Evolutionary conservation across 2,888 invertebrate genomes (phyloP).

Genomic region (Drosophila seclusa): DNA sequence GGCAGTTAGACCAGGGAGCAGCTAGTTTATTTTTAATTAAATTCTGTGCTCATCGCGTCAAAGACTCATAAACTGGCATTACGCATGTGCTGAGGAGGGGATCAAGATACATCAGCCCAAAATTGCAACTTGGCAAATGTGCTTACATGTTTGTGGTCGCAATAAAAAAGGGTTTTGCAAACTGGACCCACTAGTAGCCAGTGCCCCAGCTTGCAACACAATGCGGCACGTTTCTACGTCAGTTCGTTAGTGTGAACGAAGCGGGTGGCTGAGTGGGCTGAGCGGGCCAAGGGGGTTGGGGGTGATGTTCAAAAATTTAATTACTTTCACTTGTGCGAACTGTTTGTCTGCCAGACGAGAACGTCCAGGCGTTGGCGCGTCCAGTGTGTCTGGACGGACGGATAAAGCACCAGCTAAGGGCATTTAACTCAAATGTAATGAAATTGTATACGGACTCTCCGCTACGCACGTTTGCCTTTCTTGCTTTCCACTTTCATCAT

Average conservation of each 20-base stretch:
- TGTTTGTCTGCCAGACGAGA: slow-evolving; percentile 62
- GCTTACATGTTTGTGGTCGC: slow-evolving; percentile 74
- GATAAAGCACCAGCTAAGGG: slow-evolving; percentile 60
- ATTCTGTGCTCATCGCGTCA: slow-evolving; percentile 42
- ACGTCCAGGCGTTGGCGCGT: slow-evolving; percentile 2
- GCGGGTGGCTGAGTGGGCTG: slow-evolving; percentile 14
- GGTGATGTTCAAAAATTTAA: slow-evolving; percentile 70
- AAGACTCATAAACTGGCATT: slow-evolving; percentile 63
- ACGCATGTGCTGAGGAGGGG: slow-evolving; percentile 48
- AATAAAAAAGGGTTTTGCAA: slow-evolving; percentile 60
- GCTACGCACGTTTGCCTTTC: slow-evolving; percentile 57
- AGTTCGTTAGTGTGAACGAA: slow-evolving; percentile 72
- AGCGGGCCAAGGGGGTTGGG: neutral
- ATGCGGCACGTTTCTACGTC: slow-evolving; percentile 56
- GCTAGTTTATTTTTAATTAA: slow-evolving; percentile 74
- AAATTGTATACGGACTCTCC: slow-evolving; percentile 58
- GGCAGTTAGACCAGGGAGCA: slow-evolving; percentile 11
- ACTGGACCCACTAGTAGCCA: slow-evolving; percentile 38
- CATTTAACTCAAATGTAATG: slow-evolving; percentile 76
- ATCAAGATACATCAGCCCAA: slow-evolving; percentile 26
- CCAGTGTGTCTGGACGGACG: slow-evolving; percentile 10
- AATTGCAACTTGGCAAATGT: slow-evolving; percentile 66
- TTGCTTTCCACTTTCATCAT: slow-evolving; percentile 16
- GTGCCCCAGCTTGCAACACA: slow-evolving; percentile 7
- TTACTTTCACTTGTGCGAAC: slow-evolving; percentile 77